Evolutionary conservation across 2,888 invertebrate species (phyloP).

Genomic region (Arctia plantaginis): DNA sequence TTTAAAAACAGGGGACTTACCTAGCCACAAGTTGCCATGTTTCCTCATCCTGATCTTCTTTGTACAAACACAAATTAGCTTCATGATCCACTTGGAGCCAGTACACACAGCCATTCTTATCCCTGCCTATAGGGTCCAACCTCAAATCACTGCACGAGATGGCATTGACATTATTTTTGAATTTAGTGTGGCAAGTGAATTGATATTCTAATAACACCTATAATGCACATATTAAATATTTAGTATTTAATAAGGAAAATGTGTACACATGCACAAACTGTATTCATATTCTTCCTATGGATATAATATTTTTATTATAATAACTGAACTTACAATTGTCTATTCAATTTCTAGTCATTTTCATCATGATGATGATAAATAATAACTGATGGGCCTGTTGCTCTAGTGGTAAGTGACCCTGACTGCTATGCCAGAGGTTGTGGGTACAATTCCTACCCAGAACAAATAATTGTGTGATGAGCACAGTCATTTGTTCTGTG

Average conservation of each 20-base stretch:
- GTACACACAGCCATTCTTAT: conserved; percentile 96
- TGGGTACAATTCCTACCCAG: no score
- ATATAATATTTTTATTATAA: no score
- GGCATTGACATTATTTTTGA: conserved; percentile 95
- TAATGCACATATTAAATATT: conserved; percentile 5
- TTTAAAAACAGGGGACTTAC: conserved; percentile 75
- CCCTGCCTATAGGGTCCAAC: conserved; percentile 95
- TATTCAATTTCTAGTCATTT: no score
- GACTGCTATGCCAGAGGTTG: no score
- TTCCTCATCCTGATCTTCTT: conserved; percentile 98
- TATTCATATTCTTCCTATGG: not conserved
- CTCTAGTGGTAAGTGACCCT: no score
- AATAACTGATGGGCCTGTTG: no score
- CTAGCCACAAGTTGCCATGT: conserved; percentile 97
- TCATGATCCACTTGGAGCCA: conserved; percentile 97
- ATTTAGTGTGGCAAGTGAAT: conserved; percentile 97
- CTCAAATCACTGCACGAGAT: conserved; percentile 93
- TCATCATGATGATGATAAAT: no score
- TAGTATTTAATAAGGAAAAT: not conserved
- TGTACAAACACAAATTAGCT: conserved; percentile 96
- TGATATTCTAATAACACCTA: conserved; percentile 96
- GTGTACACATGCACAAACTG: not conserved
- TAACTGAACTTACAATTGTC: no score
- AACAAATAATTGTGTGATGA: no score
- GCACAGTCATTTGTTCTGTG: no score